A percentile compares a stretch with the other conserved stretches of the same genome.
phyloP scores from a whole-genome alignment of 2,888 invertebrate species.

The Notocelia uddmanniana region DNA sequence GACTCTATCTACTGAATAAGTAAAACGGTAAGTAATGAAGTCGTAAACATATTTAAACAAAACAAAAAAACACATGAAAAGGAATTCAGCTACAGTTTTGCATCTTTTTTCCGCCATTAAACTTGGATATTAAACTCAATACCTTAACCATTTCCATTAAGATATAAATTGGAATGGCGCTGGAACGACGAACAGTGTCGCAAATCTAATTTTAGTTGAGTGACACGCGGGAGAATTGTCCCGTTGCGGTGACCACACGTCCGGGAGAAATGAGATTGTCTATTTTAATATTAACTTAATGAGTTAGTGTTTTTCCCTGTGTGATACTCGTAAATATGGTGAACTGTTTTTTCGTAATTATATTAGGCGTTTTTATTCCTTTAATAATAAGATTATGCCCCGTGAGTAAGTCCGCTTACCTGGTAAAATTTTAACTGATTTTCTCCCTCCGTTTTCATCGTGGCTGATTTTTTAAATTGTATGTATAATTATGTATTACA shows the following conservation, averaged over 20 bases:
- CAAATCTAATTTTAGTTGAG: conserved; percentile 70
- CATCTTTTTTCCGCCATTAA: background rate
- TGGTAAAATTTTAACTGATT: no score
- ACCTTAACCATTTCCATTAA: conserved; percentile 5
- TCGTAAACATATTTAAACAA: background rate
- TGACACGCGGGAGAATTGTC: conserved; percentile 60
- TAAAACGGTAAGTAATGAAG: background rate
- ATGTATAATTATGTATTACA: no score
- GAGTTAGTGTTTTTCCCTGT: background rate
- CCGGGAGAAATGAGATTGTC: conserved; percentile 2
- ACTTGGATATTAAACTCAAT: background rate
- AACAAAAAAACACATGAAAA: background rate
- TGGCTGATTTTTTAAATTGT: no score
- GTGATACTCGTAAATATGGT: background rate
- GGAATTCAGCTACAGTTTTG: background rate
- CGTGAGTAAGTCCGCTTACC: no score
- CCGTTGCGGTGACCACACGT: conserved; percentile 43
- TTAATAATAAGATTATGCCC: no score
- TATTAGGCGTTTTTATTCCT: no score
- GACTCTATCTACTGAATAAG: no score
- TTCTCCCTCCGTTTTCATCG: no score
- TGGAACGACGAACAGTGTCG: conserved; percentile 55
- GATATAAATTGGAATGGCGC: conserved; percentile 44
- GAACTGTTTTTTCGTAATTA: background rate
- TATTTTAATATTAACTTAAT: background rate